Evolutionary conservation across 92 coral and sea anemone species (phyloP).

Genomic region (Epizoanthus scotinus): DNA sequence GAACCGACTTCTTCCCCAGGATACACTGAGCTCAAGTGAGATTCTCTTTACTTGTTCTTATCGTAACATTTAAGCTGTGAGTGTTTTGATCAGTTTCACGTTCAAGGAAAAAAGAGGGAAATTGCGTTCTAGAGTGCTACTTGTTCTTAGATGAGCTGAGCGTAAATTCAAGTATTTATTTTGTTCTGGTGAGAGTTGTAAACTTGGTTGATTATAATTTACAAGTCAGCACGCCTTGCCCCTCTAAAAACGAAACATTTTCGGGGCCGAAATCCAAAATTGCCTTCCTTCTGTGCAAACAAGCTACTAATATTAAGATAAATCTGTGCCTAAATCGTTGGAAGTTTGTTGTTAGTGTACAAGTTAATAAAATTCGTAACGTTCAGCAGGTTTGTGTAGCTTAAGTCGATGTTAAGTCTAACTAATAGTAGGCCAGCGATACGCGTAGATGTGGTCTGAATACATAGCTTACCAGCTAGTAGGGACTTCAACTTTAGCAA

Average conservation of each 20-base stretch:
- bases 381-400: background rate
- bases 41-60: slow-evolving; percentile 45
- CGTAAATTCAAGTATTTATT: slow-evolving; percentile 23
- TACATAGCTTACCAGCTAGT: too few species aligned
- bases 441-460: too few species aligned
- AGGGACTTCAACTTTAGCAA: background rate
- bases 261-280: background rate
- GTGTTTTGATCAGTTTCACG: slow-evolving; percentile 32
- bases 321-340: background rate
- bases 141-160: slow-evolving; percentile 4
- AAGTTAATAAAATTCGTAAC: too few species aligned
- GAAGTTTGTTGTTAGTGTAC: background rate
- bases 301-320: background rate
- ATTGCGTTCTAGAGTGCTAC: slow-evolving; percentile 17
- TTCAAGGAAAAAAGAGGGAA: background rate
- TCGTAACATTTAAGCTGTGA: background rate
- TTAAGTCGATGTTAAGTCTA: background rate
- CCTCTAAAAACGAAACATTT: background rate
- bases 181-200: slow-evolving; percentile 1
- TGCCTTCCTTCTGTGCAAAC: slow-evolving; percentile 1
- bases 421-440: background rate
- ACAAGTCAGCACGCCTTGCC: background rate
- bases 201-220: background rate
- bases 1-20: slow-evolving; percentile 38
- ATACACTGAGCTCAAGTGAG: slow-evolving; percentile 54